Base-by-base conservation (phyloP, 2,797 vertebrate species). In the Hirundo rustica region DNA sequence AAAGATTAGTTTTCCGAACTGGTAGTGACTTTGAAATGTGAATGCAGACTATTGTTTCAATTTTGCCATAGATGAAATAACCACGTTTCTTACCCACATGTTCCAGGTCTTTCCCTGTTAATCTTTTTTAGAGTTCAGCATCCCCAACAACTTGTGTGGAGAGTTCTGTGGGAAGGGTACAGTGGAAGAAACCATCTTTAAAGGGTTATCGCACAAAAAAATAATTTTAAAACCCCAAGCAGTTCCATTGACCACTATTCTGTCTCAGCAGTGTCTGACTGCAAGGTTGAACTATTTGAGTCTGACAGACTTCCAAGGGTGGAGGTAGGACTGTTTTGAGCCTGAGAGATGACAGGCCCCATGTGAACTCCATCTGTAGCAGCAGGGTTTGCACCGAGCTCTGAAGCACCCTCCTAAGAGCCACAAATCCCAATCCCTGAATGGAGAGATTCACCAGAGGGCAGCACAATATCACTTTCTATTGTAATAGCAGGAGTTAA, bases 401-500 rank as follows among this genome's bases (percentile, higher is more conserved):
- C 78, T 58, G 58, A 54, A 88, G 32, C 22, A 54, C 32, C 26
- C 10, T 70, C 0, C 0, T 13, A 65, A 5, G 36, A 89, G 70
- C 36, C 87, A 32, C 57, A 44, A 10, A 23, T 67, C 29, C 29
- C 64, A 45, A 64, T 85, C 50, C 66, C 44, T 1, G 0, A 36
- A 23, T 0, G 0, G 42, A 58, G 81, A 73, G 22, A 51, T 60
- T 94, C 96, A 96, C 89, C 93, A 97, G 96, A 76, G 95, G 96
- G 96, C 96, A 96, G 95, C 85, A 93, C 74, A 18, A 38, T 92
- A 90, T 93, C 73, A 64, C 67, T 86, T 87, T 85, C 84, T 36
- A 13, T 55, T 77, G 54, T 54, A 62, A 54, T 51, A 87, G 50
- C n/a, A n/a, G 67, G 16, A 1, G 32, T 72, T 84, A 34, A 29